Conservation (phyloP, 1,140 invertebrate species). For the Lepidurus couesii region DNA sequence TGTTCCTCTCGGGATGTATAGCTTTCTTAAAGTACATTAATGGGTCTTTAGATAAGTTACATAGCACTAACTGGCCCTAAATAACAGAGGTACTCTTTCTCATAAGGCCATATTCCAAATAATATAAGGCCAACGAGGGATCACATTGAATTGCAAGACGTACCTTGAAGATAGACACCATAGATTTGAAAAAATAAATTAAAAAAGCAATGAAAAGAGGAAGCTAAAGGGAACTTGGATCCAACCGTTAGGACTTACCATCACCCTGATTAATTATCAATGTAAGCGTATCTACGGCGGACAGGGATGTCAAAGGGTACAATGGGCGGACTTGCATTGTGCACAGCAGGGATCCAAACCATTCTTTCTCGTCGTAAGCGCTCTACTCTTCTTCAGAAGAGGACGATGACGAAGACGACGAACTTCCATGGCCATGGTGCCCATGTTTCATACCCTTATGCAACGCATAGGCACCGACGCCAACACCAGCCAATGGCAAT, state of each 20-base stretch:
- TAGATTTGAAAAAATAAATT: neutral
- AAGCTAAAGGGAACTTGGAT: neutral
- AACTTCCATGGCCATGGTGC: constrained; percentile 31
- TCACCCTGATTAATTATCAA: neutral
- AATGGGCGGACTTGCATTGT: constrained; percentile 1
- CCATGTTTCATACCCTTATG: constrained; percentile 38
- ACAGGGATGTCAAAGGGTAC: neutral
- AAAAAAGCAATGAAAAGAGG: neutral
- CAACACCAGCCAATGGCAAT: constrained; percentile 37
- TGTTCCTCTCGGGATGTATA: neutral
- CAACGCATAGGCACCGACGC: constrained; percentile 38
- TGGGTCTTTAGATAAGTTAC: neutral
- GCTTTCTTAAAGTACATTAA: neutral
- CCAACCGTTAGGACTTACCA: neutral
- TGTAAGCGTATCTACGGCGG: constrained; percentile 5
- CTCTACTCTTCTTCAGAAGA: neutral
- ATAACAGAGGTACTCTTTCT: neutral
- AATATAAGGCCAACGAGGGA: neutral
- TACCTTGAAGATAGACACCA: neutral
- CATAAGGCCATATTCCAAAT: neutral
- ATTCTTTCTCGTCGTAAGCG: neutral
- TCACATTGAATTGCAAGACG: neutral
- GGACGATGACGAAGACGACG: constrained; percentile 29
- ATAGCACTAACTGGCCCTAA: neutral
- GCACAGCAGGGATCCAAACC: neutral